phyloP scores from a whole-genome alignment of 1,140 invertebrate genomes.

The Drosophila melanica region DNA sequence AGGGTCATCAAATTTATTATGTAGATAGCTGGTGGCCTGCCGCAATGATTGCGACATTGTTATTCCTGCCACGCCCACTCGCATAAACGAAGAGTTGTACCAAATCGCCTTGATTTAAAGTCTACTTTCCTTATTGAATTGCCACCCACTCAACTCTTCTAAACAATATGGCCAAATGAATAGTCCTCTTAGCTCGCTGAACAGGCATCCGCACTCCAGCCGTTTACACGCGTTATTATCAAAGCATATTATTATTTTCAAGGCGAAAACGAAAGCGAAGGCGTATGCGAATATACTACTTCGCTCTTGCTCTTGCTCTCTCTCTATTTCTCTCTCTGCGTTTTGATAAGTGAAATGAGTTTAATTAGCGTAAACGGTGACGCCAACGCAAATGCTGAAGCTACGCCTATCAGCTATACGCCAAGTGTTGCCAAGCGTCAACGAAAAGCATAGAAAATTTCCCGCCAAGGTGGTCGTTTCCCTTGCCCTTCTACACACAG shows the following conservation, averaged over 20 bases:
- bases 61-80: too few species aligned
- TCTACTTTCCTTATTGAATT: background rate
- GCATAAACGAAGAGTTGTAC: slow-evolving; percentile 17
- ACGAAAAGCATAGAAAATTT: background rate
- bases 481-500: slow-evolving; percentile 4
- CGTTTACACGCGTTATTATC: slow-evolving; percentile 33
- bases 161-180: slow-evolving; percentile 22
- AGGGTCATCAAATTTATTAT: too few species aligned
- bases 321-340: slow-evolving; percentile 9
- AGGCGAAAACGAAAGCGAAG: slow-evolving; percentile 8
- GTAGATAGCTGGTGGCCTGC: too few species aligned
- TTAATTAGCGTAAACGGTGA: slow-evolving; percentile 66
- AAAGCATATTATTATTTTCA: slow-evolving; percentile 30
- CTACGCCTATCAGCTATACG: slow-evolving; percentile 49
- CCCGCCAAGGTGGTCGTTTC: slow-evolving; percentile 21
- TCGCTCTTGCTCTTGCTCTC: background rate
- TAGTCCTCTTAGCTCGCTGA: slow-evolving; percentile 2
- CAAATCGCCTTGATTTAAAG: slow-evolving; percentile 21
- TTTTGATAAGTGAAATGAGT: slow-evolving; percentile 73
- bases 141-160: background rate
- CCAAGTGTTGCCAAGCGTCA: slow-evolving; percentile 54
- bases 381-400: slow-evolving; percentile 23
- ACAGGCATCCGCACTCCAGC: slow-evolving; percentile 1
- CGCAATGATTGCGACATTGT: background rate
- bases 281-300: background rate